Conservation (phyloP, 2,113 vertebrate genomes). For the Pristiophorus japonicus region DNA sequence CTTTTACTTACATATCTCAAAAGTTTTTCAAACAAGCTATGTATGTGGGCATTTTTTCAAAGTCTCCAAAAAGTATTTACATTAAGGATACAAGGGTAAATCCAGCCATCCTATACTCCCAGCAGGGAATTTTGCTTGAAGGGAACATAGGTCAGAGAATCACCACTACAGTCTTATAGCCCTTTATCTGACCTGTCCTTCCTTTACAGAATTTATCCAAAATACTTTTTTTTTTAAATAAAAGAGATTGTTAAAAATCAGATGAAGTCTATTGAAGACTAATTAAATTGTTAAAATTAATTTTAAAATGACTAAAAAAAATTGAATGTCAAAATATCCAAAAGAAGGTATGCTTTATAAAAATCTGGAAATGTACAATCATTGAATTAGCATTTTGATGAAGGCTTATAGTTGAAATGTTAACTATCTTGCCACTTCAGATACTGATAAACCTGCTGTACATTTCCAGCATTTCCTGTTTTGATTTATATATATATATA, state of each 20-base stretch:
- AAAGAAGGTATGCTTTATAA: no score
- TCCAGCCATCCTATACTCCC: background rate
- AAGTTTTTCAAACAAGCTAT: background rate
- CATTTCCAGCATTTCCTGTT: no score
- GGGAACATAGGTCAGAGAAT: background rate
- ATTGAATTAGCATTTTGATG: background rate
- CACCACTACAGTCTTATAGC: background rate
- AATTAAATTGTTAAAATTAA: background rate
- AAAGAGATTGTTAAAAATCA: background rate
- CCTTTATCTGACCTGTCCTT: background rate
- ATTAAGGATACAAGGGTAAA: background rate
- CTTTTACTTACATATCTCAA: background rate
- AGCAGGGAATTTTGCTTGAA: background rate
- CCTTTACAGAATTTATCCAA: background rate
- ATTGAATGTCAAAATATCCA: background rate
- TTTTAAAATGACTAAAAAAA: background rate
- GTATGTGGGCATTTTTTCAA: background rate
- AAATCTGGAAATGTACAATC: background rate
- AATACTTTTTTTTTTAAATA: background rate
- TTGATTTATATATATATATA: no score
- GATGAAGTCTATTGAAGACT: background rate
- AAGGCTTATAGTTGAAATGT: background rate
- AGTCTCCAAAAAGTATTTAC: background rate
- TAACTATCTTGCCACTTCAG: background rate
- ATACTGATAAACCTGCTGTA: no score